Evolutionary conservation across 2,888 invertebrate species (phyloP).

Genomic region (Acanthoscelides obtectus): DNA sequence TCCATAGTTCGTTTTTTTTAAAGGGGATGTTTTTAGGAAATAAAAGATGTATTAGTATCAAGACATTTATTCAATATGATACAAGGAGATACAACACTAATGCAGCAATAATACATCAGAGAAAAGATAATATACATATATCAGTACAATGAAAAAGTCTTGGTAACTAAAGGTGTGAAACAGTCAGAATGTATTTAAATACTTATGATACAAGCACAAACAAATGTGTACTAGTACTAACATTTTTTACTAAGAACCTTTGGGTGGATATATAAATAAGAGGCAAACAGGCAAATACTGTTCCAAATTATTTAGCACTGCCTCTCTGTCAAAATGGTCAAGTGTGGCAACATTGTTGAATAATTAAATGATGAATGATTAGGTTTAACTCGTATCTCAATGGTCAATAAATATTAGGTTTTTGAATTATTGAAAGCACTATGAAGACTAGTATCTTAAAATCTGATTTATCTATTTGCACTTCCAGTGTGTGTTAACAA

Average conservation of each 20-base stretch:
- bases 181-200: neutral
- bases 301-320: too few species aligned
- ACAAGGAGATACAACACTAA: neutral
- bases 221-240: neutral
- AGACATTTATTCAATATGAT: neutral
- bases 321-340: too few species aligned
- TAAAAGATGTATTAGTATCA: neutral
- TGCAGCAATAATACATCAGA: neutral
- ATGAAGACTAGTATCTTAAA: too few species aligned
- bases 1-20: neutral
- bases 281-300: too few species aligned
- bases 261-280: neutral
- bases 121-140: neutral
- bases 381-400: too few species aligned
- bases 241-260: neutral
- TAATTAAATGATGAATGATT: too few species aligned
- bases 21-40: neutral
- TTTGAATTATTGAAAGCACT: too few species aligned
- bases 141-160: neutral
- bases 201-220: neutral
- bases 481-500: neutral
- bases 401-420: too few species aligned
- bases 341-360: too few species aligned
- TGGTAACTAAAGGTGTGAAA: neutral
- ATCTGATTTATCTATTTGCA: too few species aligned